Conservation (phyloP, 2,113 vertebrate species). For the Pogonocichla stellata region DNA sequence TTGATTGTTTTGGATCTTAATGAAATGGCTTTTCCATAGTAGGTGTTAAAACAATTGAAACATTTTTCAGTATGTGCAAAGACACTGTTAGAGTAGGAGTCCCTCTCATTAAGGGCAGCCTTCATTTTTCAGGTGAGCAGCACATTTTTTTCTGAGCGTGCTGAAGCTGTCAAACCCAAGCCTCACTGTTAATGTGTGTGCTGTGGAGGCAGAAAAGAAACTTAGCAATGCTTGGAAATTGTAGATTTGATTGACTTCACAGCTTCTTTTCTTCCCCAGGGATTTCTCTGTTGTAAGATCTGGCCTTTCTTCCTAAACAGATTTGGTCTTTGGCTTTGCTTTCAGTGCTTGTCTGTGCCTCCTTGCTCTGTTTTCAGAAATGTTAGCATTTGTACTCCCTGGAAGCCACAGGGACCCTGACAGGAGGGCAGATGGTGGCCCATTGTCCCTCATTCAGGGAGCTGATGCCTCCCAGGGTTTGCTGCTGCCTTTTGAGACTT, state of each 20-base stretch:
- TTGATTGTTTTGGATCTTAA: neutral
- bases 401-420: neutral
- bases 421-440: neutral
- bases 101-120: neutral
- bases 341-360: neutral
- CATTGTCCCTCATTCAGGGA: neutral
- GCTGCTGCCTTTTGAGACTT: neutral
- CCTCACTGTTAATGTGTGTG: neutral
- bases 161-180: neutral
- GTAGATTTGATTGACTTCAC: neutral
- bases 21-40: neutral
- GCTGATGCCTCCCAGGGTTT: neutral
- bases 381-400: neutral
- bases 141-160: accelerated
- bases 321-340: neutral
- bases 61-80: neutral
- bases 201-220: neutral
- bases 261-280: neutral
- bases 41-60: neutral
- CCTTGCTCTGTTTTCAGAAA: neutral
- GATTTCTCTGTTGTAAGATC: neutral
- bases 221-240: neutral
- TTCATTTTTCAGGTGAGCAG: accelerated
- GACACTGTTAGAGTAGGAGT: neutral
- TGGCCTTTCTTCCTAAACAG: neutral